Percentiles rank a stretch among this genome's conserved stretches.
Evolutionary conservation across 2,888 invertebrate species (phyloP).

Genomic region (Anthrax anthrax): DNA sequence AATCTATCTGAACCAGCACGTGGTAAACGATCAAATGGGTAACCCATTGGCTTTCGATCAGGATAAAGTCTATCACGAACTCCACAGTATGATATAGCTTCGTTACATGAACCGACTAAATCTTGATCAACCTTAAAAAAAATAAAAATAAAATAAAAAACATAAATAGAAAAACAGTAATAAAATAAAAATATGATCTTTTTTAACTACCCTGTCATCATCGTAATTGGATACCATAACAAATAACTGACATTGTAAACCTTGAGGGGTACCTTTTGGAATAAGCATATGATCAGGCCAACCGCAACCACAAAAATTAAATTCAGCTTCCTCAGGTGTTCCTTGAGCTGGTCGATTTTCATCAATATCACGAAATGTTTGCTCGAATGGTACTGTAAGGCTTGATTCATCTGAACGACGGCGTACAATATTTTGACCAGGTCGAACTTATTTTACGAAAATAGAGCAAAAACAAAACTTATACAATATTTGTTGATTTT

Average conservation of each 20-base stretch:
- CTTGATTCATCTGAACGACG: conserved; percentile 52
- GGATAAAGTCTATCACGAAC: conserved; percentile 63
- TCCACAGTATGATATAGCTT: conserved; percentile 69
- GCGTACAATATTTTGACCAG: conserved; percentile 47
- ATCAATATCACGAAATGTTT: conserved; percentile 56
- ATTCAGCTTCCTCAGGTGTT: conserved; percentile 34
- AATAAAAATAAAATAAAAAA: no score
- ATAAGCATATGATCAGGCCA: conserved; percentile 67
- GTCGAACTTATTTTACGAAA: no score
- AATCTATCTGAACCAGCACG: conserved; percentile 39
- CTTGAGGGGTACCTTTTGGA: conserved; percentile 48
- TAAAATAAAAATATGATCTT: no score
- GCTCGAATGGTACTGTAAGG: conserved; percentile 63
- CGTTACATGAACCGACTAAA: conserved; percentile 43
- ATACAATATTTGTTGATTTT: background rate
- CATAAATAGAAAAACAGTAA: no score
- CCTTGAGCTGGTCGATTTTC: conserved; percentile 39
- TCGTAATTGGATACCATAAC: conserved; percentile 57
- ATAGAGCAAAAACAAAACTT: conserved; percentile 10
- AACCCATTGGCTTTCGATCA: conserved; percentile 71
- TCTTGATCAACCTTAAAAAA: conserved; percentile 30
- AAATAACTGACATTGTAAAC: conserved; percentile 49
- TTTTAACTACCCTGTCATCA: conserved; percentile 36
- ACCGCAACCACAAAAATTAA: conserved; percentile 72
- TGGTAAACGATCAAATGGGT: conserved; percentile 63